Evolutionary conservation across 1,140 invertebrate species (phyloP), one percentile per base, ranked within the genome.

Genomic region (Pectinophora gossypiella): DNA sequence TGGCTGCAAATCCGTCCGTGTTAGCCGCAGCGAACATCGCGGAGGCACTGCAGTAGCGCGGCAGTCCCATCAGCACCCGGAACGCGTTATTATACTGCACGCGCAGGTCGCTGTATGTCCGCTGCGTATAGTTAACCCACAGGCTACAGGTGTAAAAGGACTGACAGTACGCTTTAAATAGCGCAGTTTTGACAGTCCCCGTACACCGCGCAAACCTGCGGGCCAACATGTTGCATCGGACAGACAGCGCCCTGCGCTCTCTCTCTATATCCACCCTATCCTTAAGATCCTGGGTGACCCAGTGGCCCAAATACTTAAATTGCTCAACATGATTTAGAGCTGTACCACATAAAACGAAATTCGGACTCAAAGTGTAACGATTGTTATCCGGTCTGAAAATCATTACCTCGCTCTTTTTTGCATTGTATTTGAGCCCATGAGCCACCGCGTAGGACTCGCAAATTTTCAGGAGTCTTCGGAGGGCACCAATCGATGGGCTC

Each of bases 291-390:
- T 46, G 23, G 18, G 51, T 46, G 42, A 53, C 42, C 42, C 42
- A 36, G 32, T 53, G 51, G 18, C 51, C 51, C 27, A 53, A 20
- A 21, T 46, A 53, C 19, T 53, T 53, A 35, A 53, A 45, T n/a
- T 19, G 12, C 7, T 7, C 16, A 19, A 45, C 51, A 19, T n/a
- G 7, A 15, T 21, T 19, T 18, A 46, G 19, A 15, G 18, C 42
- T 12, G 18, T 36, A 13, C 42, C 44, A 16, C 36, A 40, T 3
- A 53, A 42, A 6, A 19, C 13, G 7, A 46, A n/a, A 3, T 19
- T 12, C 4, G 51, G 43, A 9, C 42, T 6, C 2, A 5, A 23
- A 15, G 12, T 23, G 19, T 51, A 51, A 22, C 18, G 5, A 7
- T 16, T 51, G 16, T 9, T 32, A n/a, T 35, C 51, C 9, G 51